Percentiles rank a stretch among this genome's conserved stretches.
These are phyloP conservation scores for Actenoides hombroni DNA, from an alignment of 2,113 vertebrate genomes.

Conservation along the genomic window DNA sequence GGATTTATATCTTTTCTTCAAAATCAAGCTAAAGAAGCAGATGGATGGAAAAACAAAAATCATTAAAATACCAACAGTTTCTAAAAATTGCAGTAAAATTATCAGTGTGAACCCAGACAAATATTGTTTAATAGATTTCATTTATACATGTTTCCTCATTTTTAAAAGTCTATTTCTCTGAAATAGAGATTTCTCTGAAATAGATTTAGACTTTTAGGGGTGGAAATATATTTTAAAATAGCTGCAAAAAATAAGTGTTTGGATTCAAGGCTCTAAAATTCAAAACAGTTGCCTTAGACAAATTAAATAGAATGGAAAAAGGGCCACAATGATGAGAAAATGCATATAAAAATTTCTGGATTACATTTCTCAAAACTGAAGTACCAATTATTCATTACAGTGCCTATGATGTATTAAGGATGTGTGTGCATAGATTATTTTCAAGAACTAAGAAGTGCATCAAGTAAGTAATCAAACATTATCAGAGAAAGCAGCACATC, in stretches of 20 bases:
- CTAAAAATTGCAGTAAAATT: slow-evolving; percentile 11
- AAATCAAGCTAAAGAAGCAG: slow-evolving; percentile 31
- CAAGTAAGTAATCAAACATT: too few species aligned
- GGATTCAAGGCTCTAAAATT: slow-evolving; percentile 44
- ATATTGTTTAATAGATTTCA: slow-evolving; percentile 54
- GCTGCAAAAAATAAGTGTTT: slow-evolving; percentile 46
- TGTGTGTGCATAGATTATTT: slow-evolving; percentile 75
- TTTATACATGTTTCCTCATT: slow-evolving; percentile 17
- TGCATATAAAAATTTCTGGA: slow-evolving; percentile 59
- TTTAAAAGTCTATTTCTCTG: slow-evolving; percentile 38
- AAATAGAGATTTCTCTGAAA: not conserved
- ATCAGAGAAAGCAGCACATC: too few species aligned
- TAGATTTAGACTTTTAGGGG: not conserved
- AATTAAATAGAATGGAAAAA: slow-evolving; percentile 51
- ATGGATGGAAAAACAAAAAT: not conserved
- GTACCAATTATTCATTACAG: slow-evolving; percentile 55
- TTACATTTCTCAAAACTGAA: slow-evolving; percentile 38
- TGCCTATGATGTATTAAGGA: slow-evolving; percentile 71
- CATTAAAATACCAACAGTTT: slow-evolving; percentile 48
- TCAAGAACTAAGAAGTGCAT: slow-evolving; percentile 43
- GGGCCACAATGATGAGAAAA: slow-evolving; percentile 42
- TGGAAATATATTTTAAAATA: slow-evolving; percentile 28
- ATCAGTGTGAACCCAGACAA: slow-evolving; percentile 30
- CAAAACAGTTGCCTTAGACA: slow-evolving; percentile 43
- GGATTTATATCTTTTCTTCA: slow-evolving; percentile 34